Conservation (phyloP, 2,113 vertebrate species). For the Damaliscus lunatus region DNA sequence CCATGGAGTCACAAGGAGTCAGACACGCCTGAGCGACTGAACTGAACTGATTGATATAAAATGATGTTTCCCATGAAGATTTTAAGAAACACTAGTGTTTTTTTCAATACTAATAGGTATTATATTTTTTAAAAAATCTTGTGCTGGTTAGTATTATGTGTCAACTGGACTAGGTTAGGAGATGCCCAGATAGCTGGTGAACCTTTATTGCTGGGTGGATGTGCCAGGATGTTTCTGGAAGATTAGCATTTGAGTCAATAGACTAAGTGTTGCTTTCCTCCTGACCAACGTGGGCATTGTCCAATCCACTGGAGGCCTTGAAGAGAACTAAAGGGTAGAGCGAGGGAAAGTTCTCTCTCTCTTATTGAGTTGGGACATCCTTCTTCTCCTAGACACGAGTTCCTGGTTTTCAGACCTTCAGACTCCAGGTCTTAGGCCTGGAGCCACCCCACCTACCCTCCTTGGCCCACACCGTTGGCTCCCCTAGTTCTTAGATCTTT, state of each 20-base stretch:
- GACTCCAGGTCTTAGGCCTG: background rate
- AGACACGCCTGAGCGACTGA: fast-evolving
- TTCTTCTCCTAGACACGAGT: background rate
- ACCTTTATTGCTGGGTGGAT: background rate
- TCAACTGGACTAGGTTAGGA: background rate
- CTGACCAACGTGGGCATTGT: background rate
- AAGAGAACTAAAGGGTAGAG: background rate
- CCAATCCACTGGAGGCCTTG: background rate
- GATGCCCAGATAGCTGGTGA: background rate
- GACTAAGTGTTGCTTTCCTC: background rate
- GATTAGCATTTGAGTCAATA: background rate
- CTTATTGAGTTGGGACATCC: background rate
- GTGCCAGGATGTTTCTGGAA: background rate
- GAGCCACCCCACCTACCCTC: background rate
- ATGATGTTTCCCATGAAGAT: background rate
- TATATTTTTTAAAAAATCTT: background rate
- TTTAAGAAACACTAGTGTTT: background rate
- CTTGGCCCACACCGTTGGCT: background rate
- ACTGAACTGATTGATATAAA: background rate
- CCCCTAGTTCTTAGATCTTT: background rate
- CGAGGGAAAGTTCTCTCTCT: background rate
- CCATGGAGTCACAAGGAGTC: fast-evolving
- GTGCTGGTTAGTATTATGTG: background rate
- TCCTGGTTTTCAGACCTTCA: background rate
- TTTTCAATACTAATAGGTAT: background rate